Evolutionary conservation across 2,113 vertebrate genomes (phyloP).

Genomic region (Oncorhynchus nerka): DNA sequence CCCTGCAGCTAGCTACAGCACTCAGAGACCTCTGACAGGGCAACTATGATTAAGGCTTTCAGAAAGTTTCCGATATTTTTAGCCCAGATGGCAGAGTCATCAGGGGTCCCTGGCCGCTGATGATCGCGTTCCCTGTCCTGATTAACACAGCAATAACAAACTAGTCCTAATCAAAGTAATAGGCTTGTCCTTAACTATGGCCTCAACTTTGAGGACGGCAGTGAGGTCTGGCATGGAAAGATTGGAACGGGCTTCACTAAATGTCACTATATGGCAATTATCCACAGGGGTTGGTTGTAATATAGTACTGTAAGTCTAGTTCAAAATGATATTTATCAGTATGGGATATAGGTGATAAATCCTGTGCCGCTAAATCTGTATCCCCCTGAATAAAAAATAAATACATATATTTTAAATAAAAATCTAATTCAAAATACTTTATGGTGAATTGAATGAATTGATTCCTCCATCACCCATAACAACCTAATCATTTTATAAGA

Average conservation of each 20-base stretch:
- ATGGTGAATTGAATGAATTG: not conserved
- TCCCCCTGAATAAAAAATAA: not conserved
- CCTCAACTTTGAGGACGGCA: not conserved
- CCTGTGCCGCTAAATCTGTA: not conserved
- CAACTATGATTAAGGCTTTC: not conserved
- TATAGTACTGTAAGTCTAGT: not conserved
- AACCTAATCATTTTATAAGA: not conserved
- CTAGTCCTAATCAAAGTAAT: slow-evolving; percentile 12
- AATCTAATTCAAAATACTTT: not conserved
- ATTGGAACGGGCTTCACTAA: not conserved
- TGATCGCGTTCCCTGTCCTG: not conserved
- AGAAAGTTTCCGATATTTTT: not conserved
- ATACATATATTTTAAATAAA: no score
- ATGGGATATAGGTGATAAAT: not conserved
- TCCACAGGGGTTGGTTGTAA: not conserved
- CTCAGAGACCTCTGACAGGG: not conserved
- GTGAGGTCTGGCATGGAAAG: not conserved
- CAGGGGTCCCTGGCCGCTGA: not conserved
- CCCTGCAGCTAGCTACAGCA: not conserved
- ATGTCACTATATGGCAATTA: not conserved
- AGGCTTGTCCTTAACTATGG: not conserved
- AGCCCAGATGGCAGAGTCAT: no score
- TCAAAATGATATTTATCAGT: not conserved
- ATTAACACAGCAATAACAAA: slow-evolving; percentile 6
- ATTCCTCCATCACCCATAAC: not conserved